These are phyloP conservation scores for Petrophora chlorosata DNA, from an alignment of 2,888 invertebrate species.

Conservation along the genomic window DNA sequence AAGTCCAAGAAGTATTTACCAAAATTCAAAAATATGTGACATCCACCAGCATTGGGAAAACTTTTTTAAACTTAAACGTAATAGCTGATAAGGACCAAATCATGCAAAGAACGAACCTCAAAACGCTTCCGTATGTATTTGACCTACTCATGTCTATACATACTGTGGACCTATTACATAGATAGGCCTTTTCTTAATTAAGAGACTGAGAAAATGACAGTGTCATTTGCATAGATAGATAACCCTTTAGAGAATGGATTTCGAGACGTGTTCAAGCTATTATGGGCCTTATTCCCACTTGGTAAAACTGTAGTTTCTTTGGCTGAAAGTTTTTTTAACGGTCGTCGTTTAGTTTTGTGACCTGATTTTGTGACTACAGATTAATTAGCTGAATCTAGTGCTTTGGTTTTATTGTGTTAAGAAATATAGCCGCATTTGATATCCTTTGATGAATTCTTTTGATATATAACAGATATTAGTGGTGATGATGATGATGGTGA, in stretches of 20 bases:
- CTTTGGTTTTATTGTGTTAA: not conserved
- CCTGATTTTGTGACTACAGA: conserved; percentile 13
- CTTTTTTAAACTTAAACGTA: too few relatives aligned
- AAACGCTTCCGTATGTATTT: too few relatives aligned
- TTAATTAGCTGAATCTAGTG: conserved; percentile 7
- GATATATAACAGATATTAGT: too few relatives aligned
- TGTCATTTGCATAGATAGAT: conserved; percentile 38
- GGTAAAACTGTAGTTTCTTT: not conserved
- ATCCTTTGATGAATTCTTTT: too few relatives aligned
- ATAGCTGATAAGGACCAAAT: too few relatives aligned
- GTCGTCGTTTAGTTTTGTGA: conserved; percentile 9
- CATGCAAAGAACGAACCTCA: too few relatives aligned
- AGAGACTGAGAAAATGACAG: conserved; percentile 35
- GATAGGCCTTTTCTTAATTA: conserved; percentile 36
- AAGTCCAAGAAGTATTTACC: too few relatives aligned
- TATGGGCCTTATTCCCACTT: conserved; percentile 2
- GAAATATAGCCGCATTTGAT: too few relatives aligned
- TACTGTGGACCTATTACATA: conserved; percentile 14
- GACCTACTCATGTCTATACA: too few relatives aligned
- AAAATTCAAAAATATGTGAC: too few relatives aligned
- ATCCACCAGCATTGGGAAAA: too few relatives aligned
- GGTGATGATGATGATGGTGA: too few relatives aligned
- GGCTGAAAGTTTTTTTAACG: conserved; percentile 7
- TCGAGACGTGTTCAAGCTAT: conserved; percentile 5
- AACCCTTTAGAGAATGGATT: conserved; percentile 22